Base-by-base conservation (phyloP, 1,140 invertebrate species). In the Bicyclus anynana region DNA sequence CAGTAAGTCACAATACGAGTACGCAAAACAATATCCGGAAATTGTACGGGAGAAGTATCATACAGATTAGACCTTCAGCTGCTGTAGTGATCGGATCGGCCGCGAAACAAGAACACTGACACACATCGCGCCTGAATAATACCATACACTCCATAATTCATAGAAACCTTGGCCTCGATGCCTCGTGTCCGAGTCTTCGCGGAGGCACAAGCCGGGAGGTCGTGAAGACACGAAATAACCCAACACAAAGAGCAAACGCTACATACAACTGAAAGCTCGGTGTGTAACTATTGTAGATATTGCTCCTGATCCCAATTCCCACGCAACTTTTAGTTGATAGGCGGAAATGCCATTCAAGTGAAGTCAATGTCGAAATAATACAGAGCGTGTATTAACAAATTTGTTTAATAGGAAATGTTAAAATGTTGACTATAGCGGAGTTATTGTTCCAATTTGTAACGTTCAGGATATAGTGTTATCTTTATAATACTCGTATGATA, bases 81-180 rank as follows among this genome's bases (percentile, higher is more conserved):
- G 73, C 65, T 84, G 80, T 84, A 84, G 84, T 81, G 83, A 84
- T 79, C 64, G 75, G 69, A 74, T 70, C 74, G 84, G 71, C 84
- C 82, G 78, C 80, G 80, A 84, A 84, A 79, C 72, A 74, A 70
- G 74, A 83, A 74, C 79, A 72, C 76, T 76, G 77, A 79, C 80
- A 85, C 55, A 80, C 75, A 82, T 81, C 67, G 69, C 65, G 67
- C 67, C 81, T 69, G 75, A 85, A 83, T 84, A 85, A 85, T 81
- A 81, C 77, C 80, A 87, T 87, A 83, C 77, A 80, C 72, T 87
- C 80, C 82, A 85, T 87, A 87, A 87, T 85, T 87, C 82, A 87
- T 85, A 73, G 73, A 68, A 73, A 70, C 82, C 84, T 87, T 85
- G 84, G 82, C 84, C 84, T 66, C 75, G 72, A 82, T 84, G 72